Evolutionary conservation across 2,888 invertebrate species (phyloP), one percentile per base, ranked within the genome.

Genomic region (Parnassius glacialis): DNA sequence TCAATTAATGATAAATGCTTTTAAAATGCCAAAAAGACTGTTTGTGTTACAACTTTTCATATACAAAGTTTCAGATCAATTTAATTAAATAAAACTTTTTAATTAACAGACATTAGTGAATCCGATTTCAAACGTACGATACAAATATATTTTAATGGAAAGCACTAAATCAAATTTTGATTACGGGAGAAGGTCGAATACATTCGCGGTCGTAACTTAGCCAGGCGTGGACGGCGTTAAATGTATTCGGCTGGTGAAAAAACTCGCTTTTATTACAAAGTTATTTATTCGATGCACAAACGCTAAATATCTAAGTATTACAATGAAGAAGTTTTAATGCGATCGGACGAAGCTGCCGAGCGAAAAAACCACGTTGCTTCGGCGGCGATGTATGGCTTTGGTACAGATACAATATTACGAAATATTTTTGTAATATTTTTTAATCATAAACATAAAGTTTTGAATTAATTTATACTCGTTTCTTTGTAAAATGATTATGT

Each of bases 131-230:
- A 55, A n/a, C 13, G 48, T 12, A 48, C n/a, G 44, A 25, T 25
- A 20, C 77, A 80, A 82, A 78, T 75, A 79, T 74, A 81, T 85
- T 81, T 84, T 83, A 83, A 72, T 74, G 72, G 69, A 65, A 70
- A 70, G 75, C 74, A 70, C 76, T 90, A 89, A 88, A 90, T 90
- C 88, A 89, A 84, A 81, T 76, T 84, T 84, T 84, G 83, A 88
- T 85, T 84, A 83, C 79, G 68, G 78, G 76, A 81, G 84, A 82
- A 85, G 81, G 78, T 72, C 67, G 66, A 65, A 68, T 66, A 66
- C 61, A 65, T 64, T 65, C 69, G 64, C 70, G 69, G 67, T 70
- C 76, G 75, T 85, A 85, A 85, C 80, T 85, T 80, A 80, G 69
- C 69, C 74, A 71, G 75, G 74, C 80, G 81, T 74, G 79, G 82